These are phyloP conservation scores for Drosophila grimshawi DNA, from an alignment of 1,140 invertebrate species.

Conservation along the genomic window DNA sequence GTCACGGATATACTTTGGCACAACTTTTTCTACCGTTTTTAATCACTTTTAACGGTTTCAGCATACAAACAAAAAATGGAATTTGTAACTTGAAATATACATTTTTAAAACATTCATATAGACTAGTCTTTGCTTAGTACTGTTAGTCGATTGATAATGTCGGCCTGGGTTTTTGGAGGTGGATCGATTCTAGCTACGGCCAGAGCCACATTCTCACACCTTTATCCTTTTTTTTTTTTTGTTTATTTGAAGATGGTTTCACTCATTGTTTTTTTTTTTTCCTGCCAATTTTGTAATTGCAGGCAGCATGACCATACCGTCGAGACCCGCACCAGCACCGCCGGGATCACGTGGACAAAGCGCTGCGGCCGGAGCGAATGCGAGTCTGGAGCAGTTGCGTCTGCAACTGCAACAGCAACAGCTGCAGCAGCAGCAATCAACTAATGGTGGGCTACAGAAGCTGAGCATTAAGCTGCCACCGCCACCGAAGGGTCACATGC, in stretches of 20 bases:
- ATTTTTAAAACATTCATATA: no score
- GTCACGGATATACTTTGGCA: no score
- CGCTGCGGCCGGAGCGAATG: conserved; percentile 77
- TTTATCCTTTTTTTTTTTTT: background rate
- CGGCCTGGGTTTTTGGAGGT: no score
- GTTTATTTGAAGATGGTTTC: background rate
- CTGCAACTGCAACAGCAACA: conserved; percentile 77
- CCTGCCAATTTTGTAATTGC: conserved; percentile 1
- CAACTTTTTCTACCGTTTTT: no score
- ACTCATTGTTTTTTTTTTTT: conserved; percentile 3
- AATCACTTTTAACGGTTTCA: no score
- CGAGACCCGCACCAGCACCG: conserved; percentile 83
- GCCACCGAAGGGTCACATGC: conserved; percentile 66
- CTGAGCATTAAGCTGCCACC: conserved; percentile 77
- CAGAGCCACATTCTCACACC: background rate
- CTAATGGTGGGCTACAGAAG: conserved; percentile 64
- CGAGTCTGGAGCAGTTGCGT: conserved; percentile 74
- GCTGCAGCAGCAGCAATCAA: conserved; percentile 64
- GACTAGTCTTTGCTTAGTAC: no score
- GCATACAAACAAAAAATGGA: no score
- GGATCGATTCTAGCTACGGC: background rate
- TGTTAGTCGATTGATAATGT: background rate
- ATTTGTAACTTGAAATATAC: no score
- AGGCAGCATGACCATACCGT: conserved; percentile 81
- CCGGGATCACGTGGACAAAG: conserved; percentile 67